Conservation (phyloP, 2,888 invertebrate species). For the Ectobius pallidus region DNA sequence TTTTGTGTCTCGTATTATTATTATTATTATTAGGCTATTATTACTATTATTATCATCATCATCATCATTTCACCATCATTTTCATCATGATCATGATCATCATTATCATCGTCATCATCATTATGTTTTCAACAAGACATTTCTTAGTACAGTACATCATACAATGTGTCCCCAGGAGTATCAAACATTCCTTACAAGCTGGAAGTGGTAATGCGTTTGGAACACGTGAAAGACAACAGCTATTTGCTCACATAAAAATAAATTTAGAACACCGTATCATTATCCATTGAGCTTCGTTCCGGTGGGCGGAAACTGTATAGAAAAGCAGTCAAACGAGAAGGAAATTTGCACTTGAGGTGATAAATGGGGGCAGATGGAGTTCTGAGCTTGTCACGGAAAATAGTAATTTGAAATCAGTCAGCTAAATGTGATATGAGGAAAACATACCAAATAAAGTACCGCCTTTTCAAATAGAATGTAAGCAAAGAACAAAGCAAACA, state of each 20-base stretch:
- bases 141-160: too few relatives aligned
- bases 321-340: background rate
- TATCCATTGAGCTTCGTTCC: background rate
- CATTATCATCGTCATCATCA: background rate
- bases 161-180: background rate
- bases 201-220: background rate
- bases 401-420: background rate
- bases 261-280: background rate
- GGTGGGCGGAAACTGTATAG: background rate
- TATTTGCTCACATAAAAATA: background rate
- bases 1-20: too few relatives aligned
- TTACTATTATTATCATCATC: too few relatives aligned
- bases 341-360: background rate
- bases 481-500: too few relatives aligned
- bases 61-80: too few relatives aligned
- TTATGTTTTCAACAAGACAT: background rate
- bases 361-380: background rate
- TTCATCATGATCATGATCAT: background rate
- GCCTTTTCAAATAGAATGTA: too few relatives aligned
- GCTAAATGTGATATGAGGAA: too few relatives aligned
- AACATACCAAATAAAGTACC: too few relatives aligned
- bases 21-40: too few relatives aligned
- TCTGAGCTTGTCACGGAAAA: background rate
- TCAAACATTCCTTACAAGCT: background rate
- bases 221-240: background rate